phyloP scores from a whole-genome alignment of 2,113 vertebrate species.

The Burhinus oedicnemus region DNA sequence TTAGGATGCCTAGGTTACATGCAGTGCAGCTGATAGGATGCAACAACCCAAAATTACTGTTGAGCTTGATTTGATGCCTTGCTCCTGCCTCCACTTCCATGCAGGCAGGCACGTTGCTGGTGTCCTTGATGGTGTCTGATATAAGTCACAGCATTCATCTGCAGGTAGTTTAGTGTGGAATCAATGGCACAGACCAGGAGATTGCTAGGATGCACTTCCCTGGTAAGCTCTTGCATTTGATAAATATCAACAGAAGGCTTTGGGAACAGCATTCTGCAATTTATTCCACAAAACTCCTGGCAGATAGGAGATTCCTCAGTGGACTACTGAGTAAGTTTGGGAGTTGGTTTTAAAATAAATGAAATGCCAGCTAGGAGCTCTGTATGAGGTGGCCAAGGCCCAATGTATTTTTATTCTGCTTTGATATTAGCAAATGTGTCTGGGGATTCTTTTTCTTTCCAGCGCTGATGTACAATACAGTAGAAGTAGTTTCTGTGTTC shows the following conservation, averaged over 20 bases:
- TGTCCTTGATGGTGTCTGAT: not conserved
- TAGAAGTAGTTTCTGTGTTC: not conserved
- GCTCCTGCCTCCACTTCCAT: not conserved
- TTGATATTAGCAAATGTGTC: not conserved
- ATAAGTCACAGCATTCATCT: not conserved
- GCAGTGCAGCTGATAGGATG: not conserved
- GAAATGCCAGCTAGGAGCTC: not conserved
- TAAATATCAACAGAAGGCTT: not conserved
- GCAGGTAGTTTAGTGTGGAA: not conserved
- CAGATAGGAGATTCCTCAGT: not conserved
- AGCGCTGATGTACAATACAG: not conserved
- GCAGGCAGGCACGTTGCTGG: not conserved
- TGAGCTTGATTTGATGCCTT: not conserved
- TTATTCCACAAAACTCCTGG: not conserved
- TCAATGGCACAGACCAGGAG: not conserved
- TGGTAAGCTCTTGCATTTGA: not conserved
- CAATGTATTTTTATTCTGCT: not conserved
- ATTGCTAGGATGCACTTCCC: not conserved
- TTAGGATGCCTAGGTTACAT: not conserved
- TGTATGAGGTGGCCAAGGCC: not conserved
- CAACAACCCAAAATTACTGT: not conserved
- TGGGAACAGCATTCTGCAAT: not conserved
- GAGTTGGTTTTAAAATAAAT: not conserved
- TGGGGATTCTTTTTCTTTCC: not conserved
- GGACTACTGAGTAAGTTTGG: not conserved